These are phyloP conservation scores for Synergus japonicus DNA, from an alignment of 2,888 invertebrate species.

Conservation along the genomic window DNA sequence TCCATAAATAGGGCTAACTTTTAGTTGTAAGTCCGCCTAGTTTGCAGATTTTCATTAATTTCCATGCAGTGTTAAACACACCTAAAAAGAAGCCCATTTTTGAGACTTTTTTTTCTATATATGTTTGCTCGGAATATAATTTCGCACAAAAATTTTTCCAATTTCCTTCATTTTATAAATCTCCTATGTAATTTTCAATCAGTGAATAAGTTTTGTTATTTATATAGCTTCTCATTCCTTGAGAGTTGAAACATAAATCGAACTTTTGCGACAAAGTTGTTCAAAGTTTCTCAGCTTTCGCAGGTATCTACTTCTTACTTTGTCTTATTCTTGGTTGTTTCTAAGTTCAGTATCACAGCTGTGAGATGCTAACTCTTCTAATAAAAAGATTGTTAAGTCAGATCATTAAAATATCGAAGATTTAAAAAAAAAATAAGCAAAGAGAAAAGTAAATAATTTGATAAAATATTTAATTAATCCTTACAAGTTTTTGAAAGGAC, in stretches of 20 bases:
- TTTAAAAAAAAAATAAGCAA: neutral
- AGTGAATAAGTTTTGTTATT: slow-evolving; percentile 8
- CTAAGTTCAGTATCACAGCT: neutral
- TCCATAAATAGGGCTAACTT: no score
- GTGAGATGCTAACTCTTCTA: neutral
- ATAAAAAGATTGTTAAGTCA: neutral
- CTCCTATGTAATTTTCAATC: slow-evolving; percentile 8
- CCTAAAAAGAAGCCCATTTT: no score
- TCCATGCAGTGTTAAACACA: no score
- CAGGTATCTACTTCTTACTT: neutral
- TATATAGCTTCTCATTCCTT: slow-evolving; percentile 12
- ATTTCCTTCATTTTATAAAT: neutral
- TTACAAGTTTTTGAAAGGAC: neutral
- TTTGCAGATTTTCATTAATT: no score
- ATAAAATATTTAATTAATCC: neutral
- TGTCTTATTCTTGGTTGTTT: neutral
- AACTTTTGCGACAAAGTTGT: neutral
- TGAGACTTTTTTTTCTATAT: no score
- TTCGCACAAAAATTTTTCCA: neutral
- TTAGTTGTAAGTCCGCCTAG: no score
- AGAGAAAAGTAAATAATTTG: neutral
- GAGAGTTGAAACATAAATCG: slow-evolving; percentile 1
- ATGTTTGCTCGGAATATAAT: neutral
- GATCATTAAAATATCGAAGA: neutral
- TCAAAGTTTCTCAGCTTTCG: slow-evolving; percentile 3